Base-by-base conservation (phyloP, 2,888 invertebrate genomes). In the Lepidochrysops patricia region DNA sequence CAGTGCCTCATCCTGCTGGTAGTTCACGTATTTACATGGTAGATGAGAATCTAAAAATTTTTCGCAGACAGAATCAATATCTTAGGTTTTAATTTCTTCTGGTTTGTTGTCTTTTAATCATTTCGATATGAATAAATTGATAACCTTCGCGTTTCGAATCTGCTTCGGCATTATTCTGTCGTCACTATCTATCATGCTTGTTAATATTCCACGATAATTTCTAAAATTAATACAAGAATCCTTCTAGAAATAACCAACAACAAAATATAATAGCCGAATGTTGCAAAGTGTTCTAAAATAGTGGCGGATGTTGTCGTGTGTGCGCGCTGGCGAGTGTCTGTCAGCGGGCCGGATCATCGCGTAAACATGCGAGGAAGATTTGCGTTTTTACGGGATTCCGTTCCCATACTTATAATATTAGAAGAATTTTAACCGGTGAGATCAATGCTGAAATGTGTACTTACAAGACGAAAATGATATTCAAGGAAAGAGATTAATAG, bases 331-430 rank as follows among this genome's bases (percentile, higher is more conserved):
- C 79, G 72, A 71, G 70, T 77, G 79, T 86, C 84, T 72, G 76
- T 86, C 85, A 80, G 74, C 86, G 74, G 74, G 68, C 62, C 68
- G 69, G 73, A 68, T 68, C 74, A 68, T 79, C 78, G 77, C 80
- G 82, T 88, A 88, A 88, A 88, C 88, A 86, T 65, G 64, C 64
- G 66, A 68, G 67, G 64, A 66, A 79, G 74, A 75, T 83, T 84
- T 77, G 84, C 81, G 79, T 80, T 81, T 80, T 77, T 77, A 77
- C 72, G 62, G 71, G 72, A 77, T 74, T 76, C 67, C 62, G 64
- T 12, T 32, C 54, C 32, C 32, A 54, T 54, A 61, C 54, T 57
- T 61, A 37, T 62, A 52, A 48, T 64, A 61, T 61, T 52, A 37
- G 5, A 7, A 19, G 19, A 23, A 9, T 19, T 43, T 43, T 9